Evolutionary conservation across 2,888 invertebrate species (phyloP).

Genomic region (Drosophila vallismaia): DNA sequence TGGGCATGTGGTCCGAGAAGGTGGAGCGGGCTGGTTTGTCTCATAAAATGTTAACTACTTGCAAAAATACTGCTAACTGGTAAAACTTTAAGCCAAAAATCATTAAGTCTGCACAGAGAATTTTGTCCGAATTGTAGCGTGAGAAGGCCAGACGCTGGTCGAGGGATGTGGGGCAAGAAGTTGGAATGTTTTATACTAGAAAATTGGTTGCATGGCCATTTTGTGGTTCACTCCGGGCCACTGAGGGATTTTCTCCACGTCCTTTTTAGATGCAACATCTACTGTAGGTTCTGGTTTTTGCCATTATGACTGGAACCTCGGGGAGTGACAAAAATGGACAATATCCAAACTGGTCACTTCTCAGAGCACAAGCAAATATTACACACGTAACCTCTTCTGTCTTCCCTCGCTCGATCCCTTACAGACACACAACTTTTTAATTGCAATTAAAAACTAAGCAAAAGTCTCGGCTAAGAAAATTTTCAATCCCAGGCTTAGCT

Average conservation of each 20-base stretch:
- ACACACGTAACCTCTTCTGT: constrained; percentile 6
- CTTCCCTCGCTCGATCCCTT: constrained; percentile 3
- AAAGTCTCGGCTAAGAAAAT: constrained; percentile 50
- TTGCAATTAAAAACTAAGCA: constrained; percentile 74
- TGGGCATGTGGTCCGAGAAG: constrained; percentile 29
- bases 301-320: constrained; percentile 70
- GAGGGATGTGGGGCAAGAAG: constrained; percentile 11
- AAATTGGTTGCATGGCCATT: constrained; percentile 73
- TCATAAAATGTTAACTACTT: constrained; percentile 79
- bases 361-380: constrained; percentile 10
- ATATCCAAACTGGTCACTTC: constrained; percentile 35
- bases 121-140: constrained; percentile 40
- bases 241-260: constrained; percentile 25
- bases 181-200: constrained; percentile 55
- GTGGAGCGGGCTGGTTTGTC: constrained; percentile 39
- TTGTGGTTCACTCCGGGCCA: constrained; percentile 53
- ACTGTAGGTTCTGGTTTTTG: constrained; percentile 43
- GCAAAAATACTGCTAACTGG: constrained; percentile 77
- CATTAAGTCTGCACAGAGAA: constrained; percentile 70
- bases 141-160: constrained; percentile 7
- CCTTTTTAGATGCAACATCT: constrained; percentile 24
- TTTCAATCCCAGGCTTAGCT: constrained; percentile 18
- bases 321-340: constrained; percentile 46
- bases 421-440: constrained; percentile 65
- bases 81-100: constrained; percentile 78